Evolutionary conservation across 2,888 invertebrate species (phyloP), one percentile per base, ranked within the genome.

Genomic region (Epinotia ramella): DNA sequence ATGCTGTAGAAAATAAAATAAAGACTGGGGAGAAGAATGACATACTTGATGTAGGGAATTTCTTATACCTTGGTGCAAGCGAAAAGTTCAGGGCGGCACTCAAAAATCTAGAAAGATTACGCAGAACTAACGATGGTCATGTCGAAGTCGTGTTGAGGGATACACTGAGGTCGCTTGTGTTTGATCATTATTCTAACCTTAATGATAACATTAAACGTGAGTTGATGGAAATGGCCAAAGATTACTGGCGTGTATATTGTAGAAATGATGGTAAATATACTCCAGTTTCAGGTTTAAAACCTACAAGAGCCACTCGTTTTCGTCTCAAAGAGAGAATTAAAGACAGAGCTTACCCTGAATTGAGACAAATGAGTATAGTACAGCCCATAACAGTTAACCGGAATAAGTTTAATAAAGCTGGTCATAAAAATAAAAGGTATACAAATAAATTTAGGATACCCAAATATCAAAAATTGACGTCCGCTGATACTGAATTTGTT

Each of bases 161-260:
- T 0, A 85, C 83, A 0, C 56, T 91, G 0, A 74, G 83, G 20
- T 78, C 76, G 20, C 18, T 87, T 0, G 28, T 91, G 0, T 87
- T 88, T 67, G 85, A 91, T 77, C 85, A 87, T 76, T 88, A 84
- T 73, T 82, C 84, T 0, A 77, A 79, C 16, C 78, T 89, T 0
- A 82, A 82, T 13, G n/a, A 46, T 0, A 79, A 85, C 0, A 83
- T 82, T 2, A 83, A 83, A 56, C 76, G 66, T 66, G 83, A 84
- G 46, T 77, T 86, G 1, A 86, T 82, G 69, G 13, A 70, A 0
- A 83, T 77, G 72, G 60, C 84, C 4, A 63, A 69, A 44, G 56
- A 18, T 59, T 77, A 71, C 33, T 79, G 77, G 77, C 9, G 12
- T 28, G 28, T 33, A 20, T 24, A n/a, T 24, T 16, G 6, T 12